A percentile compares a stretch with the other conserved stretches of the same genome.
Evolutionary conservation across 2,113 vertebrate species (phyloP).

Genomic region (Equus quagga): DNA sequence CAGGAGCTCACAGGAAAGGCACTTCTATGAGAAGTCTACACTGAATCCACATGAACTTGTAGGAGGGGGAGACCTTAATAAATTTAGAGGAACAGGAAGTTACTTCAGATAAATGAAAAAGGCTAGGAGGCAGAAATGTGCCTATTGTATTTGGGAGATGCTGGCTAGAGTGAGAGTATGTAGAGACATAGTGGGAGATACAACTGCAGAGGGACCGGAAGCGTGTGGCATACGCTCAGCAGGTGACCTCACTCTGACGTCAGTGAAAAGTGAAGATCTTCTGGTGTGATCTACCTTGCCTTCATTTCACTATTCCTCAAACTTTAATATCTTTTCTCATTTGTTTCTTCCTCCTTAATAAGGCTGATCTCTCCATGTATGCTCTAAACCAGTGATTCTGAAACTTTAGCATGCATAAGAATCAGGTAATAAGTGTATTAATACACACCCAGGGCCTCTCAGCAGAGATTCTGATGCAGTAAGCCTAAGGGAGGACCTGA

Average conservation of each 20-base stretch:
- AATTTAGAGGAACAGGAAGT: not conserved
- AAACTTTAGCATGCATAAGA: accelerated
- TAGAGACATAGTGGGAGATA: not conserved
- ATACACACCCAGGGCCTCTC: not conserved
- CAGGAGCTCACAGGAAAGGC: not conserved
- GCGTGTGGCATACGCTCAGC: not conserved
- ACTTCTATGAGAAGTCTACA: not conserved
- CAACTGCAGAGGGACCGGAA: not conserved
- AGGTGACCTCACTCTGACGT: not conserved
- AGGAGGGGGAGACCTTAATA: no score
- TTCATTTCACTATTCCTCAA: not conserved
- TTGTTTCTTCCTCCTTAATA: not conserved
- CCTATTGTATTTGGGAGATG: not conserved
- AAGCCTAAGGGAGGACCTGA: not conserved
- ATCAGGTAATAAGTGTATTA: not conserved
- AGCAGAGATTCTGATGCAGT: not conserved
- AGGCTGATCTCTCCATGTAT: not conserved
- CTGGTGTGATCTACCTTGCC: not conserved
- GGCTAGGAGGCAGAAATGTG: not conserved
- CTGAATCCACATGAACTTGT: not conserved
- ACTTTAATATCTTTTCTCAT: not conserved
- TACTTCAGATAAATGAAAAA: not conserved
- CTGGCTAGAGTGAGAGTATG: not conserved
- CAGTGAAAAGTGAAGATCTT: not conserved
- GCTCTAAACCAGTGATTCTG: not conserved